These are phyloP conservation scores for Leptinotarsa texana DNA, from an alignment of 1,140 invertebrate genomes.

Conservation along the genomic window DNA sequence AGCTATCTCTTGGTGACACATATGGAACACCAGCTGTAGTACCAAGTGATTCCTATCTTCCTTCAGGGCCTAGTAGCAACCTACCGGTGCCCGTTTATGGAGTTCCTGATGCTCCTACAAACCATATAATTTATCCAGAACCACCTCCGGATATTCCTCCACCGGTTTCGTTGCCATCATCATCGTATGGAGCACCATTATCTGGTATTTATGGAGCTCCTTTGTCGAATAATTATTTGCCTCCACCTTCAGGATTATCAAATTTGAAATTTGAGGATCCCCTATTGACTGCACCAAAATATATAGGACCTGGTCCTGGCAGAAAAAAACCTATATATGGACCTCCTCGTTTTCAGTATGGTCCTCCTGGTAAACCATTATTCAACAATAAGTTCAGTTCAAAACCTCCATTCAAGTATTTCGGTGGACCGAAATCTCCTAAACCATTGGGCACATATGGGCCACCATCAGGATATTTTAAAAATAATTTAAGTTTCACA, in stretches of 20 bases:
- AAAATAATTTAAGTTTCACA: slow-evolving; percentile 34
- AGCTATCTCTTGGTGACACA: slow-evolving; percentile 55
- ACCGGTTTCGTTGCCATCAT: slow-evolving; percentile 37
- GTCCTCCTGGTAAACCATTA: slow-evolving; percentile 56
- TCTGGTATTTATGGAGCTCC: slow-evolving; percentile 20
- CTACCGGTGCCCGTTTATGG: slow-evolving; percentile 61
- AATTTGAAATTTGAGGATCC: slow-evolving; percentile 33
- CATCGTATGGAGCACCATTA: slow-evolving; percentile 49
- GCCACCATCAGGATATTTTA: slow-evolving; percentile 30
- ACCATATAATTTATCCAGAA: slow-evolving; percentile 57
- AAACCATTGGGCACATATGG: slow-evolving; percentile 25
- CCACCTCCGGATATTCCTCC: slow-evolving; percentile 57
- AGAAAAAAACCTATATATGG: slow-evolving; percentile 54
- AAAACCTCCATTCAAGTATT: slow-evolving; percentile 53
- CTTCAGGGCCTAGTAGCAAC: slow-evolving; percentile 54
- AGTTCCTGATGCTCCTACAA: slow-evolving; percentile 57
- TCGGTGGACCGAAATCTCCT: slow-evolving; percentile 47
- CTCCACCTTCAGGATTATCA: slow-evolving; percentile 41
- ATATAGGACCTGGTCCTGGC: slow-evolving; percentile 28
- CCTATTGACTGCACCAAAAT: slow-evolving; percentile 33
- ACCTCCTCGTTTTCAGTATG: slow-evolving; percentile 58
- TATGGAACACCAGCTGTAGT: slow-evolving; percentile 58
- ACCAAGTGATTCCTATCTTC: slow-evolving; percentile 52
- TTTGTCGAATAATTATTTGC: not conserved
- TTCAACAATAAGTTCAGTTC: slow-evolving; percentile 50